phyloP scores from a whole-genome alignment of 2,888 invertebrate species.

The Eupelmus urozonus region DNA sequence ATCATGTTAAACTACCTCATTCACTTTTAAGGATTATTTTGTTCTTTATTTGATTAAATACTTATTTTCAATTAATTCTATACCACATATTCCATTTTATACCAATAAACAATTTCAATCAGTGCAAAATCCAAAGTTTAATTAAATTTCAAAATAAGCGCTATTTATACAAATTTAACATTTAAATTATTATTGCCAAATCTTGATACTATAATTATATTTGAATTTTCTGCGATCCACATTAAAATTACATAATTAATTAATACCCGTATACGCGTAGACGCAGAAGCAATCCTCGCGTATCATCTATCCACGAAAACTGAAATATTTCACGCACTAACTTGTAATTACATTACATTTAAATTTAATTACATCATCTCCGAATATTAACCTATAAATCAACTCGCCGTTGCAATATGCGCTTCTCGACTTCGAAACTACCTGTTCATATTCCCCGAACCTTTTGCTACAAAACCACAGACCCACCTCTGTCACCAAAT shows the following conservation, averaged over 20 bases:
- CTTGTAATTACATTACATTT: not conserved
- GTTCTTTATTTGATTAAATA: not conserved
- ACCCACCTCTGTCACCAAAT: no score
- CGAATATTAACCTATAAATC: not conserved
- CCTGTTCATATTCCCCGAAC: no score
- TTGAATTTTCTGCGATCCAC: not conserved
- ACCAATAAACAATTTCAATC: not conserved
- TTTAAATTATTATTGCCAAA: not conserved
- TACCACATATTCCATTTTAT: not conserved
- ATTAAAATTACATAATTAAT: conserved; percentile 40
- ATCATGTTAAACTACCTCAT: no score
- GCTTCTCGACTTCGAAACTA: not conserved
- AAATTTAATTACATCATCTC: conserved; percentile 13
- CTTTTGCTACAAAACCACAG: no score
- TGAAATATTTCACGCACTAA: conserved; percentile 16
- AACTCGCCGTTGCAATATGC: not conserved
- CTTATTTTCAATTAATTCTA: no score
- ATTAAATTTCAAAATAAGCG: conserved; percentile 7
- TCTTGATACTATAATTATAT: conserved; percentile 1
- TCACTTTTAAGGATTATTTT: not conserved
- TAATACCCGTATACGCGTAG: not conserved
- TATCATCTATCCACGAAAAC: not conserved
- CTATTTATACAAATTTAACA: not conserved
- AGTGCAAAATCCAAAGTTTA: not conserved
- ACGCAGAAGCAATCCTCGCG: not conserved